Percentiles rank a stretch among this genome's conserved stretches.
These are phyloP conservation scores for Scalopus aquaticus DNA, from an alignment of 2,113 vertebrate species.

Conservation along the genomic window DNA sequence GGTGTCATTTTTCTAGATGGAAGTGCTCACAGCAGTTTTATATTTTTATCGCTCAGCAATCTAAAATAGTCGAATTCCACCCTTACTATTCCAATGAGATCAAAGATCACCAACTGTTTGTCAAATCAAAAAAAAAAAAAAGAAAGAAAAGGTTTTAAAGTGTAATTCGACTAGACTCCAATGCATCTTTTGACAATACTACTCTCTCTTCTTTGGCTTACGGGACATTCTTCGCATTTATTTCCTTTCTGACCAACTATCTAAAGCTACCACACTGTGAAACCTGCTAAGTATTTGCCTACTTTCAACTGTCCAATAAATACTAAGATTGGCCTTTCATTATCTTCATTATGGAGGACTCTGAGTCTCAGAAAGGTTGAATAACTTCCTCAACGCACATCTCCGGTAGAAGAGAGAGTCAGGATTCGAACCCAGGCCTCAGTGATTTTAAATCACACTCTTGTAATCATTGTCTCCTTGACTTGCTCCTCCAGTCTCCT, in stretches of 20 bases:
- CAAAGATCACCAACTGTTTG: constrained; percentile 25
- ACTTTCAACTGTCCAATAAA: neutral
- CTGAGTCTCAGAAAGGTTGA: neutral
- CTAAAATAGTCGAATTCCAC: neutral
- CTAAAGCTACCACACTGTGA: neutral
- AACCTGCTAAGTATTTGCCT: neutral
- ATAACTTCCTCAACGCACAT: neutral
- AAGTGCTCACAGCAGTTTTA: neutral
- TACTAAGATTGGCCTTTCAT: neutral
- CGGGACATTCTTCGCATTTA: neutral
- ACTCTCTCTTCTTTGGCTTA: constrained; percentile 18
- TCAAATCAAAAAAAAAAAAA: neutral
- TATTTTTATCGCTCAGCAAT: neutral
- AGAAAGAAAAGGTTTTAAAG: neutral
- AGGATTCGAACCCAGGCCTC: neutral
- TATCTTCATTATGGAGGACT: neutral
- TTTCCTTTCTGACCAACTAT: neutral
- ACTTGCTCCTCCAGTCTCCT: neutral
- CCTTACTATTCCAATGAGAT: neutral
- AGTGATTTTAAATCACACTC: neutral
- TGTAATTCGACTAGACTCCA: neutral
- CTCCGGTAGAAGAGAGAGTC: neutral
- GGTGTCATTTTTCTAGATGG: neutral
- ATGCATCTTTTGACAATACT: neutral
- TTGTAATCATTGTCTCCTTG: neutral